Conservation (phyloP, 2,797 vertebrate genomes). For the Crotalus adamanteus region DNA sequence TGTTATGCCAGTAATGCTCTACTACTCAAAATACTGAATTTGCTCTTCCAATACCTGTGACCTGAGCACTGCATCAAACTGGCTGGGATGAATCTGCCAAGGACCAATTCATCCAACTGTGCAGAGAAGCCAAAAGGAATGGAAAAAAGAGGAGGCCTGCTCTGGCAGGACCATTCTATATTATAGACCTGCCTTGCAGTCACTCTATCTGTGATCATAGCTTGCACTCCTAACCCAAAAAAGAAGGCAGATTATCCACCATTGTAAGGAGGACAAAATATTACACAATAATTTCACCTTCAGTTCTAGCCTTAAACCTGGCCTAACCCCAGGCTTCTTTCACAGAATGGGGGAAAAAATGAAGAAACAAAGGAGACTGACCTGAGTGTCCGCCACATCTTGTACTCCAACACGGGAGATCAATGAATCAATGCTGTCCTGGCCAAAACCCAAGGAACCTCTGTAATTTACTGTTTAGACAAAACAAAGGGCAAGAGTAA, state of each 20-base stretch:
- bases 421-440: conserved; percentile 81
- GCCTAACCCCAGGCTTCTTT: neutral
- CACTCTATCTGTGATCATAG: neutral
- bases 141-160: neutral
- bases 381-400: conserved; percentile 84
- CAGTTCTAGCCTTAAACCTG: neutral
- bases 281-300: neutral
- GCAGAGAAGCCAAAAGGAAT: neutral
- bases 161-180: neutral
- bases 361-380: conserved; percentile 46
- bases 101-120: neutral
- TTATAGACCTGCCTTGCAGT: neutral
- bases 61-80: neutral
- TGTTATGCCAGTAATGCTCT: neutral
- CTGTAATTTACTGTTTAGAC: conserved; percentile 76
- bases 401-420: conserved; percentile 77
- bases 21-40: neutral
- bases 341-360: neutral
- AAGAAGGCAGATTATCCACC: neutral
- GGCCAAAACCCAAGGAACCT: conserved; percentile 84
- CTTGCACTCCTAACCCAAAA: neutral
- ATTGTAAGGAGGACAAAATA: neutral
- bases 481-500: neutral
- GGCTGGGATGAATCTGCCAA: neutral
- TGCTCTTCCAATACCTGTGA: neutral